Base-by-base conservation (phyloP, 2,888 invertebrate genomes). In the Oscheius myriophilus region DNA sequence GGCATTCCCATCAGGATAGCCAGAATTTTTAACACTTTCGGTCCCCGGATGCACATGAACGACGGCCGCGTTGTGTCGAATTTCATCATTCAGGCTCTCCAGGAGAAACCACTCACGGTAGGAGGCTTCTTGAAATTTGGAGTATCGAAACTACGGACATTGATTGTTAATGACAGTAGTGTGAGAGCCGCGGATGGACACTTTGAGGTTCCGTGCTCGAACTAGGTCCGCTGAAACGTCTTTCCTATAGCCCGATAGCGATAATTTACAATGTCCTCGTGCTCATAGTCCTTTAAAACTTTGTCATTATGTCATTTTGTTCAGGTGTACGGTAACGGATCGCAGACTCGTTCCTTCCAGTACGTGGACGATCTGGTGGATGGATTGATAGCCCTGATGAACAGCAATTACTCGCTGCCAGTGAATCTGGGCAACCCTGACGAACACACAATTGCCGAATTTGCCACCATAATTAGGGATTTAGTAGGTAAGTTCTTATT, bases 61-160 rank as follows among this genome's bases (percentile, higher is more conserved):
- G 98, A 98, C 88, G 98, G 98, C 0, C 90, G 98, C 46, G 96
- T 98, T 0, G 97, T 98, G 0, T 96, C 96, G 16, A 99, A 99
- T 89, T 98, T 99, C 86, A 94, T 98, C 77, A 90, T 97, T 78
- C 97, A 99, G 89, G 95, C 96, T 0, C 88, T 99, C 68, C 93
- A 95, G 87, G 93, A 94, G 87, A 91, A 96, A 86, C 92, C 94
- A 2, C 94, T 99, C 65, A 96, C 96, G 3, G 94, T 95, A 63
- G n/a, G n/a, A n/a, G n/a, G n/a, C n/a, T n/a, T n/a, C n/a, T n/a
- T n/a, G n/a, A n/a, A n/a, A n/a, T n/a, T n/a, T n/a, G n/a, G n/a
- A n/a, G n/a, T n/a, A n/a, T n/a, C n/a, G n/a, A 23, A 71, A 23
- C 12, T 49, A n/a, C 7, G 39, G 62, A 12, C 11, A 43, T 16